Evolutionary conservation across 1,140 invertebrate species (phyloP).

Genomic region (Pristionchus pacificus): DNA sequence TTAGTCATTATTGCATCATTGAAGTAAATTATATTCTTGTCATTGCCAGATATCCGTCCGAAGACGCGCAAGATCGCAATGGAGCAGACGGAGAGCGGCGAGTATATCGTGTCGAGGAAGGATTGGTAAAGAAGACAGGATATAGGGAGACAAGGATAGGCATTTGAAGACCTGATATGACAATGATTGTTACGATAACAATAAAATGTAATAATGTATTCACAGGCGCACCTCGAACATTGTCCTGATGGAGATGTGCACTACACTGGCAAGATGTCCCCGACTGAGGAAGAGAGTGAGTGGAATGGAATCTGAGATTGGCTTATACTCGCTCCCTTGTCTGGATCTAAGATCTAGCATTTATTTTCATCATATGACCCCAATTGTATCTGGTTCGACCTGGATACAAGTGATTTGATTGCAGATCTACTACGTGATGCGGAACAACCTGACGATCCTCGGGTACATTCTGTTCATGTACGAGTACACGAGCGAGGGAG

Average conservation of each 20-base stretch:
- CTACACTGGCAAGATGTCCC: constrained; percentile 17
- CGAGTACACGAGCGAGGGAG: constrained; percentile 22
- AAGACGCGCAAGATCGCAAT: not conserved
- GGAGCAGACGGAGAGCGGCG: not conserved
- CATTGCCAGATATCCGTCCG: not conserved
- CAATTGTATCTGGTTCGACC: too few relatives aligned
- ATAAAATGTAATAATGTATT: too few relatives aligned
- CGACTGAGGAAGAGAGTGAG: constrained; percentile 24
- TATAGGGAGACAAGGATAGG: too few relatives aligned
- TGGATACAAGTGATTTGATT: not conserved
- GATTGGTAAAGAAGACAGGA: not conserved
- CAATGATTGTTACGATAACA: too few relatives aligned
- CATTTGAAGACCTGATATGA: too few relatives aligned
- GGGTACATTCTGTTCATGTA: constrained; percentile 27
- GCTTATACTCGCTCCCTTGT: not conserved
- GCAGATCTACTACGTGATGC: constrained; percentile 21
- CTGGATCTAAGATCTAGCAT: not conserved
- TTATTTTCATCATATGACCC: too few relatives aligned
- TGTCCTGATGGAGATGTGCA: constrained; percentile 24
- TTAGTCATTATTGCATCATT: not conserved
- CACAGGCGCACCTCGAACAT: constrained; percentile 7
- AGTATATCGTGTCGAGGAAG: not conserved
- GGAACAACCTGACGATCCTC: constrained; percentile 11
- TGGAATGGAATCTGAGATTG: not conserved
- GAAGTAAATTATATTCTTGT: not conserved